Evolutionary conservation across 2,888 invertebrate species (phyloP).

Genomic region (Chironomus riparius): DNA sequence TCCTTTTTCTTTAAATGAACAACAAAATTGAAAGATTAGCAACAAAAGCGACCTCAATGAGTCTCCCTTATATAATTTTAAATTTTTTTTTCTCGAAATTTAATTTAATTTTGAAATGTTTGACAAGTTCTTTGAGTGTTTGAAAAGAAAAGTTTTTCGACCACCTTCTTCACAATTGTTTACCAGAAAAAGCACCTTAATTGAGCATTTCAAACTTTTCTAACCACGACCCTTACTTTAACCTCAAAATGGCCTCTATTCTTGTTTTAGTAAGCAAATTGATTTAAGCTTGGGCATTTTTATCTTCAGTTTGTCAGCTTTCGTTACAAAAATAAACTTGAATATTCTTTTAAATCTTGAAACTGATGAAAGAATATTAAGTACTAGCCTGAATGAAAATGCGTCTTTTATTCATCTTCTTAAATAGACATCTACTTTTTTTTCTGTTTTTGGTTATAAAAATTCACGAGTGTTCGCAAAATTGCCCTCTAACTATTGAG

Average conservation of each 20-base stretch:
- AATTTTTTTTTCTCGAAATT: too few species aligned
- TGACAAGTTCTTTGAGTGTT: too few species aligned
- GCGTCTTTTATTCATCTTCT: too few species aligned
- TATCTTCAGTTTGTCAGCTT: not conserved
- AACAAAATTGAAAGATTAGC: conserved; percentile 11
- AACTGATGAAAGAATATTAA: too few species aligned
- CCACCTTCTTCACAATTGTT: not conserved
- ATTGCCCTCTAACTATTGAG: not conserved
- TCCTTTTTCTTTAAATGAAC: conserved; percentile 9
- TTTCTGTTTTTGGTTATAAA: not conserved
- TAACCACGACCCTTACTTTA: not conserved
- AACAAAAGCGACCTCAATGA: not conserved
- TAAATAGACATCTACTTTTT: too few species aligned
- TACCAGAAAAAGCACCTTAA: not conserved
- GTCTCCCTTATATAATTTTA: too few species aligned
- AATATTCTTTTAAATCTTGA: too few species aligned
- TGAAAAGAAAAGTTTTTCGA: too few species aligned
- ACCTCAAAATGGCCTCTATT: not conserved
- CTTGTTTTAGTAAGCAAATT: not conserved
- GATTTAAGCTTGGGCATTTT: not conserved
- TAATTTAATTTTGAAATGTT: too few species aligned
- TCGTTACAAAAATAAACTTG: too few species aligned
- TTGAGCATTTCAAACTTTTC: not conserved
- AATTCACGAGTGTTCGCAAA: not conserved
- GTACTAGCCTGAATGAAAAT: not conserved